Base-by-base conservation (phyloP, 2,797 vertebrate species). In the Knipowitschia caucasica region DNA sequence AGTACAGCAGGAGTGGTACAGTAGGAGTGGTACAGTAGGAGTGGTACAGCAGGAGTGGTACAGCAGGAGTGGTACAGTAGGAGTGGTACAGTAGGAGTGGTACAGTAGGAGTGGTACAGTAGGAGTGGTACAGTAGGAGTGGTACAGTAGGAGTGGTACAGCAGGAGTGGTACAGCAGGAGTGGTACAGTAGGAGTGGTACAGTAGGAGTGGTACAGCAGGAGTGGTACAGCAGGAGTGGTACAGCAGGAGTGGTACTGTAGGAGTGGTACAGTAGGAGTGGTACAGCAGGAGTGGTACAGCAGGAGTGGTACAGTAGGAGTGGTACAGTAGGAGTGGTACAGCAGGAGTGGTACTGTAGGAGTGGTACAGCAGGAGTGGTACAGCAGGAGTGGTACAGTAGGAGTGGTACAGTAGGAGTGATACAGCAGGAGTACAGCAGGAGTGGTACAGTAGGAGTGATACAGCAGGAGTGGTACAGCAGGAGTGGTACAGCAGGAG, bases 241-340 rank as follows among this genome's bases (percentile, higher is more conserved):
- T 15, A 27, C 42, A 44, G 42, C 24, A 15, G 42, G 15, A n/a
- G n/a, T n/a, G n/a, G n/a, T n/a, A n/a, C n/a, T n/a, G n/a, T n/a
- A n/a, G n/a, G n/a, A n/a, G n/a, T n/a, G n/a, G n/a, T n/a, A 44
- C 42, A 44, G 42, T 25, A 44, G 42, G 42, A n/a, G 24, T 44
- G n/a, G 14, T 15, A 27, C 42, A 44, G 42, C 24, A 15, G 42
- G 15, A n/a, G n/a, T n/a, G n/a, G n/a, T n/a, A 44, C 42, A 44
- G 42, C 42, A 44, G 42, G 42, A n/a, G 24, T 44, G n/a, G 14
- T 15, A 27, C 42, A 44, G 42, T n/a, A 15, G 42, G 15, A n/a
- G n/a, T n/a, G n/a, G n/a, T n/a, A 44, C 42, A 44, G 42, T 25
- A 44, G 42, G 42, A n/a, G 24, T 44, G n/a, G 14, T 15, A 27